Conservation (phyloP, 1,140 invertebrate genomes). For the Lordiphosa clarofinis region DNA sequence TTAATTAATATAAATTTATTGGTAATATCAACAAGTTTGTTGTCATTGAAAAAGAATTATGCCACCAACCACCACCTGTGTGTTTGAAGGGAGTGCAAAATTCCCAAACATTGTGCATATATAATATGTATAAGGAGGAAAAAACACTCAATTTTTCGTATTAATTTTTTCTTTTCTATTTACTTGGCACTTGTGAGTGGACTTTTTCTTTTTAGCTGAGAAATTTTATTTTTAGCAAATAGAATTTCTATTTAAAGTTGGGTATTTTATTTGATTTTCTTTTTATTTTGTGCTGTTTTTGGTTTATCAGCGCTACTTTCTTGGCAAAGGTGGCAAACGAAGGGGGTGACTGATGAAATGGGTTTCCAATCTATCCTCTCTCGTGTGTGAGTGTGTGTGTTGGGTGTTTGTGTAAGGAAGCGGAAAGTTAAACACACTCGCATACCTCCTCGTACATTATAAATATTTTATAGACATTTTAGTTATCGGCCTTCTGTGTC, state of each 20-base stretch:
- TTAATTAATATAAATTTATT: no score
- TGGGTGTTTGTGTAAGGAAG: conserved; percentile 32
- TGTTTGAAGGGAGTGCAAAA: no score
- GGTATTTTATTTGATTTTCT: conserved; percentile 30
- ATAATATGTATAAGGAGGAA: no score
- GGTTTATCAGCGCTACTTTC: conserved; percentile 14
- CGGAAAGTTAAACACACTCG: conserved; percentile 28
- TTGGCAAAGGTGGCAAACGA: conserved; percentile 25
- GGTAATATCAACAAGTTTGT: no score
- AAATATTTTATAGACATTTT: conserved; percentile 39
- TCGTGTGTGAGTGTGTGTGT: background rate
- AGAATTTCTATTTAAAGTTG: conserved; percentile 48
- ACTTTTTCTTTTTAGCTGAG: background rate
- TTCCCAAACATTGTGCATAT: no score
- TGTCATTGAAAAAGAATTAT: no score
- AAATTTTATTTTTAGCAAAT: conserved; percentile 44
- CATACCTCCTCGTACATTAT: conserved; percentile 11
- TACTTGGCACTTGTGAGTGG: no score
- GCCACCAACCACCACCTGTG: no score
- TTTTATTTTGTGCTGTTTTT: conserved; percentile 19
- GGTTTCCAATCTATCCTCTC: conserved; percentile 36
- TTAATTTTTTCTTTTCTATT: no score
- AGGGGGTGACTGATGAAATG: conserved; percentile 31
- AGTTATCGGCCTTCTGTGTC: conserved; percentile 39
- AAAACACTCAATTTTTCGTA: no score